These are phyloP conservation scores for Desmodus rotundus DNA, from an alignment of 2,113 vertebrate genomes.

Conservation along the genomic window DNA sequence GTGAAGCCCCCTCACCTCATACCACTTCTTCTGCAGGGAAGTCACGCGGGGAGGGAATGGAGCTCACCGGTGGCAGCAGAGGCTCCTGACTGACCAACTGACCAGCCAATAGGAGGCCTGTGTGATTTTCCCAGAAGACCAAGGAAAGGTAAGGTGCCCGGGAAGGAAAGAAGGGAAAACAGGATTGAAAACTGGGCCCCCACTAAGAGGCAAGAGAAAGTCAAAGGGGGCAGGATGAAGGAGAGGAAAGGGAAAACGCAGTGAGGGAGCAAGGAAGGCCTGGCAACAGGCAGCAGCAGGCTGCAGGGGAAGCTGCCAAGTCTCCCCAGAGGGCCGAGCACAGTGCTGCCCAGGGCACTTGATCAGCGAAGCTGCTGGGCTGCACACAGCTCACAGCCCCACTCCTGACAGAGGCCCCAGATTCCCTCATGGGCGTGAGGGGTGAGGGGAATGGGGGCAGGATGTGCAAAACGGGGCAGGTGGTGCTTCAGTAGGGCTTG, in stretches of 20 bases:
- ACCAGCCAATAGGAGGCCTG: not conserved
- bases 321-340: not conserved
- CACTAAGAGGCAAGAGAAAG: not conserved
- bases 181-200: not conserved
- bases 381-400: not conserved
- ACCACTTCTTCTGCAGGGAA: not conserved
- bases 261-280: not conserved
- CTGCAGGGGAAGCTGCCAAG: not conserved
- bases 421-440: not conserved
- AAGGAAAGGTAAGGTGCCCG: not conserved
- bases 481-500: not conserved
- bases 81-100: not conserved
- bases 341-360: not conserved
- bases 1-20: not conserved
- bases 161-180: not conserved
- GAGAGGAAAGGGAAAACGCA: too few species aligned
- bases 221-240: not conserved
- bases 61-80: not conserved
- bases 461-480: not conserved
- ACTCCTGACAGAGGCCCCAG: not conserved
- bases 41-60: not conserved
- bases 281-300: not conserved
- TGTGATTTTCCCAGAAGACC: not conserved
- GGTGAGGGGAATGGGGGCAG: accelerated
- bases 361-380: not conserved